These are phyloP conservation scores for Meliscaeva auricollis DNA, from an alignment of 2,888 invertebrate species.

Conservation along the genomic window DNA sequence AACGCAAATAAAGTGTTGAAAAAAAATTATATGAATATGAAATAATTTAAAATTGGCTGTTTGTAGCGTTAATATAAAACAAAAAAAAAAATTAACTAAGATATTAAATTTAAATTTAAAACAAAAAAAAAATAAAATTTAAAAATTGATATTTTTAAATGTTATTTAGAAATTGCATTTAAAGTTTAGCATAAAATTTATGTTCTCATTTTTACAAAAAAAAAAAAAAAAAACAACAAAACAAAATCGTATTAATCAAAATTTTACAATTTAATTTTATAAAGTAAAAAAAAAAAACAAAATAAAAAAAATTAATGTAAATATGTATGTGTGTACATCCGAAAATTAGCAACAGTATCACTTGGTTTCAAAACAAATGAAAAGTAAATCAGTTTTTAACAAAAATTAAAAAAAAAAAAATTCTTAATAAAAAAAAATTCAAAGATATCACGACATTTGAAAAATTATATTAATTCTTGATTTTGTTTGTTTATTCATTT, in stretches of 20 bases:
- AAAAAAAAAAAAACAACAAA: constrained; percentile 32
- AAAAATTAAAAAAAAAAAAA: constrained; percentile 28
- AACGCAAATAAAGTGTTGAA: constrained; percentile 23
- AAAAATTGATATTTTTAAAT: constrained; percentile 73
- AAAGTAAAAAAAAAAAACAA: constrained; percentile 13
- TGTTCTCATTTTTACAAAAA: constrained; percentile 52
- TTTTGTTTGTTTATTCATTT: constrained; percentile 74
- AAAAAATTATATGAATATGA: constrained; percentile 46
- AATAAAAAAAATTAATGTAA: constrained; percentile 37
- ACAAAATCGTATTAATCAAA: constrained; percentile 65
- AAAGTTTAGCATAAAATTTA: constrained; percentile 59
- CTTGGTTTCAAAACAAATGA: constrained; percentile 70
- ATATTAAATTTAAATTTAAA: constrained; percentile 17
- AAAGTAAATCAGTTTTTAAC: constrained; percentile 26
- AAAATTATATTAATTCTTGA: constrained; percentile 64
- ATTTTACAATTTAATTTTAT: constrained; percentile 66
- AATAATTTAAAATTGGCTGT: constrained; percentile 74
- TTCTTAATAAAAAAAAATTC: background rate
- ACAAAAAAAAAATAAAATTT: constrained; percentile 31
- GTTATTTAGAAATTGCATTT: constrained; percentile 68
- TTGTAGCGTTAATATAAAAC: constrained; percentile 69
- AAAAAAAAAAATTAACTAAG: constrained; percentile 20
- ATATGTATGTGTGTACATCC: constrained; percentile 60
- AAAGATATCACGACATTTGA: constrained; percentile 51
- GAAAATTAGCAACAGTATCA: constrained; percentile 72